Percentiles rank a stretch among this genome's conserved stretches.
phyloP scores from a whole-genome alignment of 2,797 vertebrate species.

The Dendrocincla fuliginosa region DNA sequence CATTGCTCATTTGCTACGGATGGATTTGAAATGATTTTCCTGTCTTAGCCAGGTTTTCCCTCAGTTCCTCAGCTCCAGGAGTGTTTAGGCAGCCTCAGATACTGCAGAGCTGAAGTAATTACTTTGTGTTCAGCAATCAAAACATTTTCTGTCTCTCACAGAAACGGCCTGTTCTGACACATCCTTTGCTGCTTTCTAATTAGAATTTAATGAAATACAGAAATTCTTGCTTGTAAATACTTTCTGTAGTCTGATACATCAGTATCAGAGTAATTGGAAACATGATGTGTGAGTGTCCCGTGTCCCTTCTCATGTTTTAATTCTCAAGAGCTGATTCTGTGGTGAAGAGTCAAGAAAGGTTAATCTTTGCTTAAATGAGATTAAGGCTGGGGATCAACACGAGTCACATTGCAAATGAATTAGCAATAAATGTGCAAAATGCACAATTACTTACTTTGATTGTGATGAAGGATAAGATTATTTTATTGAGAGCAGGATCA shows the following conservation, averaged over 20 bases:
- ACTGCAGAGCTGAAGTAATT: neutral
- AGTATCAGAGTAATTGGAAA: neutral
- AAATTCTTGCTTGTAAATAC: neutral
- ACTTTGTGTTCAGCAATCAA: neutral
- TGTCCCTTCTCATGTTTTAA: neutral
- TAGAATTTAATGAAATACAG: neutral
- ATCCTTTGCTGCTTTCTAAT: neutral
- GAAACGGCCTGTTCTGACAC: neutral
- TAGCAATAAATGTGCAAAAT: neutral
- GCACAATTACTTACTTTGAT: neutral
- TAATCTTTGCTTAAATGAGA: constrained; percentile 46
- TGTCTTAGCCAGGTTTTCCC: neutral
- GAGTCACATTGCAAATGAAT: neutral
- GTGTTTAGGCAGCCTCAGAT: neutral
- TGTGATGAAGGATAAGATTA: neutral
- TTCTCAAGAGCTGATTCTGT: constrained; percentile 13
- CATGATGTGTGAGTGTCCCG: neutral
- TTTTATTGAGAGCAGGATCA: neutral
- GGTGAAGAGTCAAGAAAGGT: constrained; percentile 52
- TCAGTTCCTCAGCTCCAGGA: neutral
- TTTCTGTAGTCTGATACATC: neutral
- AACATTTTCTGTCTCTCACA: neutral
- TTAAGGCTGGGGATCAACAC: neutral
- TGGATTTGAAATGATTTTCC: neutral
- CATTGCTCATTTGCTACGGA: neutral